Base-by-base conservation (phyloP, 2,888 invertebrate species). In the Lepidochitona cinerea region DNA sequence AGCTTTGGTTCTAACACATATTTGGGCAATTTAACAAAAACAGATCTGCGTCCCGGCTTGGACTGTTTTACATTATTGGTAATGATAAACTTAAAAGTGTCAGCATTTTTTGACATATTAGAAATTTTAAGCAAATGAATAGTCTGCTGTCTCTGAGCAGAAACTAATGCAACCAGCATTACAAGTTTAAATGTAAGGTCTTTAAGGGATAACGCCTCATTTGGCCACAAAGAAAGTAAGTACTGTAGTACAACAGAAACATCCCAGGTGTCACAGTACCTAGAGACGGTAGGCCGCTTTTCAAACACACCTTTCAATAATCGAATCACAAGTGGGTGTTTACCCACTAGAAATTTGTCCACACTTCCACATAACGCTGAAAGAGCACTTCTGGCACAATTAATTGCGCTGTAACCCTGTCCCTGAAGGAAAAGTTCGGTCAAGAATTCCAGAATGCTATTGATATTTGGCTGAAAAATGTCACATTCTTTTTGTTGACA, bases 361-460 rank as follows among this genome's bases (percentile, higher is more conserved):
- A 32, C 14, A 33, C 9, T 33, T 7, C 7, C 12, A 35, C 29
- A 23, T 37, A 70, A 23, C 33, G 68, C 9, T 2, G 74, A 74
- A 0, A 74, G 32, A 23, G 70, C 74, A 32, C 52, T 53, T 14
- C 74, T n/a, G n/a, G 71, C 71, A 32, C 67, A 53, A 37, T 71
- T 71, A 37, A 74, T 35, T 9, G 71, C 71, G 29, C 53, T 53
- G 29, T 75, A 75, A 18, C 41, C 33, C 26, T 66, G 23, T 1
- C 68, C 71, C 23, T 37, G 37, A 29, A 71, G 32, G 68, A 35
- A 74, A 9, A 74, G 36, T 4, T 33, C 33, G 12, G 66, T 37
- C 54, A 76, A 36, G 37, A 75, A 75, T 18, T 70, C 65, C n/a
- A 75, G 23, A 65, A 64, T 37, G 26, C 18, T 18, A 14, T 37